Percentiles rank a stretch among this genome's conserved stretches.
These are phyloP conservation scores for Bolborhynchus lineola DNA, from an alignment of 2,113 vertebrate species.

Conservation along the genomic window DNA sequence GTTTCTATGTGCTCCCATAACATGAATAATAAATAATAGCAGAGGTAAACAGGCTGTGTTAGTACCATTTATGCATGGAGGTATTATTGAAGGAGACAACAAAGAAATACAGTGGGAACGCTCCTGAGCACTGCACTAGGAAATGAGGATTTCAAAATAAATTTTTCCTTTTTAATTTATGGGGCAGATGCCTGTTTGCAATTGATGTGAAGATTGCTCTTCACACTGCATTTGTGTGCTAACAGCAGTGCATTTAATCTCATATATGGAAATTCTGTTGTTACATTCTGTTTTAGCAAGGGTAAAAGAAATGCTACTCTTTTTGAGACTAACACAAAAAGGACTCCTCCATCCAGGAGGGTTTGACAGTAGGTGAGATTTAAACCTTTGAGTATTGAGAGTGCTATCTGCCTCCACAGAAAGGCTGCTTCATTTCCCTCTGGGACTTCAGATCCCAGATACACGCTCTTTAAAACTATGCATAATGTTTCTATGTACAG, in stretches of 20 bases:
- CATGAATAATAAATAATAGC: slow-evolving; percentile 59
- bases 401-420: slow-evolving; percentile 32
- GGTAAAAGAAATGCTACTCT: background rate
- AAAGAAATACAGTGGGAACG: background rate
- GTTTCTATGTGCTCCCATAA: background rate
- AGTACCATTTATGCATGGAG: background rate
- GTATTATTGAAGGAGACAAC: slow-evolving; percentile 7
- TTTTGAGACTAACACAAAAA: slow-evolving; percentile 10
- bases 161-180: background rate
- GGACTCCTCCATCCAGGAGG: background rate
- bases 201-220: background rate
- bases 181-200: background rate
- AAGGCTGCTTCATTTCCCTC: slow-evolving; percentile 13
- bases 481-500: slow-evolving; percentile 46
- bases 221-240: background rate
- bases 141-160: background rate
- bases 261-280: background rate
- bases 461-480: slow-evolving; percentile 17
- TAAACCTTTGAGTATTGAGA: slow-evolving; percentile 22
- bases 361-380: background rate
- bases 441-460: slow-evolving; percentile 14
- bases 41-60: slow-evolving; percentile 32
- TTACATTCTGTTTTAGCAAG: background rate
- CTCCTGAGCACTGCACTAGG: background rate
- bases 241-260: background rate